These are phyloP conservation scores for Australoheros scitulus DNA, from an alignment of 2,113 vertebrate genomes.

Conservation along the genomic window DNA sequence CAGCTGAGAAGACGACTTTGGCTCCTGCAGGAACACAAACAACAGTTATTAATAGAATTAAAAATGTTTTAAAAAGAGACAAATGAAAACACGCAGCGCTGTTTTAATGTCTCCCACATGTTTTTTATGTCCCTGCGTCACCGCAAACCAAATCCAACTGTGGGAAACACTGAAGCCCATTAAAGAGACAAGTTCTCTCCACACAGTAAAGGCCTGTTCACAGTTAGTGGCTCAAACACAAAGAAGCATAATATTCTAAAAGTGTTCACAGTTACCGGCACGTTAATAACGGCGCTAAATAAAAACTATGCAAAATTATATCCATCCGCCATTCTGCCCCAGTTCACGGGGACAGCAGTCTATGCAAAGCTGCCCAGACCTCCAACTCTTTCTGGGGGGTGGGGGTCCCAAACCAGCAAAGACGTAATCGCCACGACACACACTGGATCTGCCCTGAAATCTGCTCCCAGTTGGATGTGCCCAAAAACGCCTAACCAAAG, in stretches of 20 bases:
- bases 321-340: not conserved
- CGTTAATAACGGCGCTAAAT: not conserved
- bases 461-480: not conserved
- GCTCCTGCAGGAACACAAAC: conserved; percentile 81
- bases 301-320: not conserved
- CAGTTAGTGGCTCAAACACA: not conserved
- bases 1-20: conserved; percentile 94
- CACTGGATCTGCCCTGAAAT: no score
- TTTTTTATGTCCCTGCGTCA: not conserved
- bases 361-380: no score
- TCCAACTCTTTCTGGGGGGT: no score
- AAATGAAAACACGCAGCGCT: not conserved
- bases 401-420: no score
- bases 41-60: not conserved
- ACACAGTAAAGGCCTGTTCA: not conserved
- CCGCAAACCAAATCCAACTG: not conserved
- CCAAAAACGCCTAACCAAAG: not conserved
- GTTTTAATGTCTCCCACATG: not conserved
- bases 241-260: not conserved
- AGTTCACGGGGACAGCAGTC: no score
- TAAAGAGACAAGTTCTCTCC: not conserved
- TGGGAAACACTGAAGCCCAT: not conserved
- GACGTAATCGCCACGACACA: no score
- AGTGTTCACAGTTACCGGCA: not conserved
- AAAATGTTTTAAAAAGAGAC: not conserved